Conservation (phyloP, 2,888 invertebrate species). For the Aricia artaxerxes region DNA sequence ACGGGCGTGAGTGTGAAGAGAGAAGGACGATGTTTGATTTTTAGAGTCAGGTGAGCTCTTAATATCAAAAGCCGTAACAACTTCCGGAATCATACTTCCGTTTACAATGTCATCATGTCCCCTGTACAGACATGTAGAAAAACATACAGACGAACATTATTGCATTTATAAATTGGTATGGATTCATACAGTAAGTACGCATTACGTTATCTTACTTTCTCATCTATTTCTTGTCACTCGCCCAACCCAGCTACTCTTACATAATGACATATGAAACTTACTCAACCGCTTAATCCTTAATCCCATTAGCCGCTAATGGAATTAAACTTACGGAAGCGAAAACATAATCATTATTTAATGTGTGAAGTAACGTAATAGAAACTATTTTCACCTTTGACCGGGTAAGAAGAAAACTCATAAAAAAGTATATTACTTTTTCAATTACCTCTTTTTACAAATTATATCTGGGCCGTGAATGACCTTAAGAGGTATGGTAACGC, state of each 20-base stretch:
- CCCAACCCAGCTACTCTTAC: neutral
- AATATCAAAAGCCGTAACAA: too few species aligned
- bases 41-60: too few species aligned
- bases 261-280: slow-evolving; percentile 23
- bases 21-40: too few species aligned
- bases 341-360: slow-evolving; percentile 17
- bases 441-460: too few species aligned
- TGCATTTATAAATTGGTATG: neutral
- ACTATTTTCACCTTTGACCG: neutral
- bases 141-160: neutral
- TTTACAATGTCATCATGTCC: too few species aligned
- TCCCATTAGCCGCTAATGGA: slow-evolving; percentile 29
- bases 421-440: too few species aligned
- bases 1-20: too few species aligned
- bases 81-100: too few species aligned
- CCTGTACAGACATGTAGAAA: neutral
- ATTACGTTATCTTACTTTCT: slow-evolving; percentile 16
- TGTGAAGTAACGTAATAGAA: slow-evolving; percentile 8
- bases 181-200: neutral
- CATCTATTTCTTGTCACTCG: slow-evolving; percentile 15
- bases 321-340: slow-evolving; percentile 25
- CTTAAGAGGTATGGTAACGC: too few species aligned
- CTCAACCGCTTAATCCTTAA: slow-evolving; percentile 24
- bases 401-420: neutral
- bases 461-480: too few species aligned